Evolutionary conservation across 2,888 invertebrate species (phyloP).

Genomic region (Spatulosminthurus flaviceps): DNA sequence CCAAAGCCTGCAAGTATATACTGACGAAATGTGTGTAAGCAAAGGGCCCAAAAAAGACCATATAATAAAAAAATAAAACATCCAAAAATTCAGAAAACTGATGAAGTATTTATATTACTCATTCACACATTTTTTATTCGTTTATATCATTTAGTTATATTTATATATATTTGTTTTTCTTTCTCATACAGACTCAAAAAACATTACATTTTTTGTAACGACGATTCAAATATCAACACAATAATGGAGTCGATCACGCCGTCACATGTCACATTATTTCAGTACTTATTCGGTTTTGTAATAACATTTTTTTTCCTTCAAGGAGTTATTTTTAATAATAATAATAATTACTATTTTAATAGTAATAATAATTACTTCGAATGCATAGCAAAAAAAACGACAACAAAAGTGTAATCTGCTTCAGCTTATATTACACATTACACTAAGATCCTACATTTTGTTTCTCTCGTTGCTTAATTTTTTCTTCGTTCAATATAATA

Average conservation of each 20-base stretch:
- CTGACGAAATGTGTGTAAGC: neutral
- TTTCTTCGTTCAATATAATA: neutral
- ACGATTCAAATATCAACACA: constrained; percentile 23
- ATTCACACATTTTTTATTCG: constrained; percentile 35
- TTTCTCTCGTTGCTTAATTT: neutral
- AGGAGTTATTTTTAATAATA: neutral
- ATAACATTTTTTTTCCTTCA: constrained; percentile 23
- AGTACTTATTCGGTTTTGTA: constrained; percentile 19
- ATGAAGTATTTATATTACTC: constrained; percentile 6
- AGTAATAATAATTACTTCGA: constrained; percentile 12
- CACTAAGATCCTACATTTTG: constrained; percentile 12
- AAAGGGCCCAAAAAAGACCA: neutral
- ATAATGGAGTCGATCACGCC: constrained; percentile 38
- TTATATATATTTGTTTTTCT: constrained; percentile 28
- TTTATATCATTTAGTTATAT: constrained; percentile 8
- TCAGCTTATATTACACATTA: constrained; percentile 20
- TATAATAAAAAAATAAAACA: constrained; percentile 14
- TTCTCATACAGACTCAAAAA: constrained; percentile 32
- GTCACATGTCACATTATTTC: constrained; percentile 40
- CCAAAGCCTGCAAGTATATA: neutral
- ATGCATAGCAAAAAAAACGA: constrained; percentile 32
- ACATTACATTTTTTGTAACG: constrained; percentile 10
- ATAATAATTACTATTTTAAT: neutral
- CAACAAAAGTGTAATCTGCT: constrained; percentile 20
- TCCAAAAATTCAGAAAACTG: neutral